Evolutionary conservation across 2,888 invertebrate genomes (phyloP), one percentile per base, ranked within the genome.

Genomic region (Ormyrus rosae): DNA sequence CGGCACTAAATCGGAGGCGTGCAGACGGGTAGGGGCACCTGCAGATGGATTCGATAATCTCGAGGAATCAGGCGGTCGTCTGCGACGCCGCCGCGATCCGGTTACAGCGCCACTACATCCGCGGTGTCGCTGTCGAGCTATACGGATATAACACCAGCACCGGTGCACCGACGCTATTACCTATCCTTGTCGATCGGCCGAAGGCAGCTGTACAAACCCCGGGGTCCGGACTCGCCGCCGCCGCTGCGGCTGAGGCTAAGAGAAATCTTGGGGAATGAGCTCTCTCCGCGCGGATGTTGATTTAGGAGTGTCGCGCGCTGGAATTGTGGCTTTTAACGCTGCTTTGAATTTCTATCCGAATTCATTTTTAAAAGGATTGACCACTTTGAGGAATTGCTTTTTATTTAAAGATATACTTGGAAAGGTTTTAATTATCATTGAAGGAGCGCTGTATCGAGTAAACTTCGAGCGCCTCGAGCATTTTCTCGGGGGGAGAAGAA

Each of bases 41-140:
- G 72, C 53, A 34, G 55, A 73, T n/a, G 13, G 61, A 19, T 56
- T 13, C 67, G 56, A 65, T 74, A 74, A 74, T 74, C 74, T 65
- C 58, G 50, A 74, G 65, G 74, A 51, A 71, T 13, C 50, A 46
- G 6, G 13, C 48, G 11, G 5, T 10, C 10, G 51, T 9, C 60
- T 19, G 56, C 34, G 34, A 34, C 34, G 34, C 4, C 34, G 34
- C 34, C 50, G 19, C 56, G 46, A 58, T 58, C 69, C 46, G 64
- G 48, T 64, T 48, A 45, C 46, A 45, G 11, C 68, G 45, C 11
- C 10, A 6, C 64, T 48, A 45, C 19, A 65, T 65, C 45, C 46
- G 9, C 6, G 19, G 7, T 13, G 7, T 9, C 7, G 60, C 19
- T 60, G 6, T 60, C 60, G 60, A 19, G 6, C n/a, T 19, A 34